Evolutionary conservation across 2,797 vertebrate genomes (phyloP), one percentile per base, ranked within the genome.

Genomic region (Acrossocheilus wenchowensis): DNA sequence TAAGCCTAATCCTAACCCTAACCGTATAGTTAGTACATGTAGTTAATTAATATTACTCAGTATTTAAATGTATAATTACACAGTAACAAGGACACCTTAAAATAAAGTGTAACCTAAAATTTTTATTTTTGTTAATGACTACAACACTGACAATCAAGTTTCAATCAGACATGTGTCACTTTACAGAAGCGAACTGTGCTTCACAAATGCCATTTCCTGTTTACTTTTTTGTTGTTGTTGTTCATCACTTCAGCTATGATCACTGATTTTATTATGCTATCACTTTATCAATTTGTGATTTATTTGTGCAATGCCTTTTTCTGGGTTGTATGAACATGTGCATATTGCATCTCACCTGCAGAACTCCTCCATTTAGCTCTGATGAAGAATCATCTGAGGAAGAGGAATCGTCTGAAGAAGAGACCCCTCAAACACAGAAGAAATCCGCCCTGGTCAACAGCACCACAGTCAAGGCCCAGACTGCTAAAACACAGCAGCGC

Each of bases 361-460:
- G 95, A 87, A 94, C 92, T 0, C 90, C 93, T 69, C 92, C 92
- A n/a, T 95, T 95, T 87, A 95, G 94, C 75, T 95, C 94, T 34
- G 94, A 94, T 11, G 94, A 95, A 34, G 93, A 94, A 17, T 94
- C 94, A 4, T 90, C 93, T 10, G 93, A 92, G 2, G 91, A 94
- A 17, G 89, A 92, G 15, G 73, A 90, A 1, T 91, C 93, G 0
- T 69, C 50, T 2, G 91, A 93, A 26, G 92, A 91, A 30, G 89
- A 85, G 23, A 50, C 77, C 48, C 89, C 86, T 69, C 85, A 71
- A 62, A 39, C 57, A 8, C 92, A 80, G 36, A 89, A 87, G 83
- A 93, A 89, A 89, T 68, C 87, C 0, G 81, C 66, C 0, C 91
- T 77, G 39, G 21, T 54, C 81, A 92, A 83, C 73, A 82, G 75